Percentiles rank a stretch among this genome's conserved stretches.
phyloP scores from a whole-genome alignment of 2,113 vertebrate species.

The Murina feae region DNA sequence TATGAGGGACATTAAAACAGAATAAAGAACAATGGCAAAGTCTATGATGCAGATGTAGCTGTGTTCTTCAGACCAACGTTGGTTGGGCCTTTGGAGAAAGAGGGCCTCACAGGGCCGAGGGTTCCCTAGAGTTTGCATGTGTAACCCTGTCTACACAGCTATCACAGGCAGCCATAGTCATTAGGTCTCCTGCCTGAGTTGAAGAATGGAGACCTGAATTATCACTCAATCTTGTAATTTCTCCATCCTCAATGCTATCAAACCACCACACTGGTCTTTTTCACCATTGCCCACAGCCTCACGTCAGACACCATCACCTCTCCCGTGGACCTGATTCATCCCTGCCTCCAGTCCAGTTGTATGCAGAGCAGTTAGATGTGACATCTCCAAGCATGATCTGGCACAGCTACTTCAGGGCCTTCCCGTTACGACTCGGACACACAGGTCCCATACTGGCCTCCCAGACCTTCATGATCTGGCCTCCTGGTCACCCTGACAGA shows the following conservation, averaged over 20 bases:
- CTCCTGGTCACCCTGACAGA: neutral
- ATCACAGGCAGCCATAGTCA: neutral
- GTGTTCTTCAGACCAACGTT: neutral
- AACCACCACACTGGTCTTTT: neutral
- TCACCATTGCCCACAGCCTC: neutral
- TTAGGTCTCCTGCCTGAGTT: neutral
- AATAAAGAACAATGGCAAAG: neutral
- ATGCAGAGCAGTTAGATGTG: neutral
- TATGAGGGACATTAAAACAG: neutral
- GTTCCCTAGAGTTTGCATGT: neutral
- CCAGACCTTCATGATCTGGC: neutral
- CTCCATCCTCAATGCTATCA: neutral
- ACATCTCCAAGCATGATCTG: neutral
- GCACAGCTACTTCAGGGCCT: neutral
- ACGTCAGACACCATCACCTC: neutral
- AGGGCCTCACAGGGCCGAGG: neutral
- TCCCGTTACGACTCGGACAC: neutral
- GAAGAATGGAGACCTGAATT: neutral
- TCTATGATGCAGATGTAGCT: fast-evolving
- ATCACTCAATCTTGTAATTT: neutral
- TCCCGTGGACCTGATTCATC: neutral
- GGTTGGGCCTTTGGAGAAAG: neutral
- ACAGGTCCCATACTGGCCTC: neutral
- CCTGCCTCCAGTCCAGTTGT: neutral
- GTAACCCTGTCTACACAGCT: neutral